Evolutionary conservation across 2,888 invertebrate species (phyloP), one percentile per base, ranked within the genome.

Genomic region (Gordius sp.): DNA sequence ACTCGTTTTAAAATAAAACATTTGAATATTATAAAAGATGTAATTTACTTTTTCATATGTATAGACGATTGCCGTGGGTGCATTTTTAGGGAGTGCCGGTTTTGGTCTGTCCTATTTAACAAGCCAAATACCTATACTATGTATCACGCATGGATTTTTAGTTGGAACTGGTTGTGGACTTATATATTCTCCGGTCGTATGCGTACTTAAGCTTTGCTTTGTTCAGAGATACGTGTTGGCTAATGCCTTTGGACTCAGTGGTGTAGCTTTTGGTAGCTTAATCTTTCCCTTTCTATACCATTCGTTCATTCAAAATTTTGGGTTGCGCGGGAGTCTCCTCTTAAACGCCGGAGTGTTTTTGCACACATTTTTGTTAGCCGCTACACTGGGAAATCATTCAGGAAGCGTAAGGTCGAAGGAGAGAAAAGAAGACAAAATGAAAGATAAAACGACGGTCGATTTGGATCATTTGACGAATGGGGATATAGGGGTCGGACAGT

Each of bases 171-270:
- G 47, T 4, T 13, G 47, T 20, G 47, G 47, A 20, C 8, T 47
- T 4, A 4, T 47, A 8, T 47, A 47, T 47, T 47, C 47, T n/a
- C 47, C 47, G 4, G 23, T 47, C 47, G 47, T 47, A 4, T 47
- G 47, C 47, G 20, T 47, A 8, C 20, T 47, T 4, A 47, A 47
- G 20, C 20, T 47, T 4, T 47, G 47, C 20, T 47, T 47, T 20
- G 47, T 47, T 4, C 8, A 23, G 23, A 47, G 47, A 20, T 47
- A 47, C 47, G 47, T 47, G 20, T 20, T 47, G 23, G 47, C 47
- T 47, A 47, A 47, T 23, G 47, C 47, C 20, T 47, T 47, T 20
- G 47, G 47, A 4, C 23, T 47, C n/a, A 47, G 16, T 20, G 47
- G 47, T 8, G 20, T 47, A 47, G 47, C 47, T 47, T 47, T 13